Percentiles rank a stretch among this genome's conserved stretches.
Conservation (phyloP, 2,888 invertebrate genomes). For the Oxycera nigricornis region DNA sequence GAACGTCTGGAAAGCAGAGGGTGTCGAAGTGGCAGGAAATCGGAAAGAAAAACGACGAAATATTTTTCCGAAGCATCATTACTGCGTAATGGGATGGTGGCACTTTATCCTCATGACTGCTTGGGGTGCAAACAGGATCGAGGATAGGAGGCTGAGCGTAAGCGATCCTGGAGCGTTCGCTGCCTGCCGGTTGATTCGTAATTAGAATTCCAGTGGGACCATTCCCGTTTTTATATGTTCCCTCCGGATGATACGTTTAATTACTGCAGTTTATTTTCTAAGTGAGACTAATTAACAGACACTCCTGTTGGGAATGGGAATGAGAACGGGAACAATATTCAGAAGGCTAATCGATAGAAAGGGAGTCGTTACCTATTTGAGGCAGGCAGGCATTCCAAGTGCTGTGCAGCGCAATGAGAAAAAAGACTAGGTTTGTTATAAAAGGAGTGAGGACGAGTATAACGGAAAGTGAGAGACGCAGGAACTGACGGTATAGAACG, state of each 20-base stretch:
- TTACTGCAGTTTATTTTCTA: slow-evolving; percentile 62
- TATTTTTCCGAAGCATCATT: slow-evolving; percentile 16
- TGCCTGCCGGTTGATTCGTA: slow-evolving; percentile 56
- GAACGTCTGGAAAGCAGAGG: background rate
- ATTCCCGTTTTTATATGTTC: slow-evolving; percentile 46
- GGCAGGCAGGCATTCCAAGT: background rate
- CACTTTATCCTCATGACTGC: background rate
- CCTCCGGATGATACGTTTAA: slow-evolving; percentile 55
- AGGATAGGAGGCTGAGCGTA: slow-evolving; percentile 13
- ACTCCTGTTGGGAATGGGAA: slow-evolving; percentile 50
- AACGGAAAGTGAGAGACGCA: background rate
- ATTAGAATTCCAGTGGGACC: slow-evolving; percentile 60
- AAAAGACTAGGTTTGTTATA: slow-evolving; percentile 25
- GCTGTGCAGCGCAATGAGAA: background rate
- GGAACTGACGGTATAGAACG: background rate
- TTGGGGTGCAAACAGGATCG: background rate
- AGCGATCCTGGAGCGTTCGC: slow-evolving; percentile 22
- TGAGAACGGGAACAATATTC: background rate
- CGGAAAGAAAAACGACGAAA: slow-evolving; percentile 31
- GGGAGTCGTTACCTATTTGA: background rate
- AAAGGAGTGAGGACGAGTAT: background rate
- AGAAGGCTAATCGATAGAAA: slow-evolving; percentile 4
- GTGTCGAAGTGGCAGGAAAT: background rate
- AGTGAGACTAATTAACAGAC: slow-evolving; percentile 62
- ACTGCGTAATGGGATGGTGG: background rate